Percentiles rank a stretch among this genome's conserved stretches.
Evolutionary conservation across 1,140 invertebrate genomes (phyloP).

Genomic region (Lasioglossum baleicum): DNA sequence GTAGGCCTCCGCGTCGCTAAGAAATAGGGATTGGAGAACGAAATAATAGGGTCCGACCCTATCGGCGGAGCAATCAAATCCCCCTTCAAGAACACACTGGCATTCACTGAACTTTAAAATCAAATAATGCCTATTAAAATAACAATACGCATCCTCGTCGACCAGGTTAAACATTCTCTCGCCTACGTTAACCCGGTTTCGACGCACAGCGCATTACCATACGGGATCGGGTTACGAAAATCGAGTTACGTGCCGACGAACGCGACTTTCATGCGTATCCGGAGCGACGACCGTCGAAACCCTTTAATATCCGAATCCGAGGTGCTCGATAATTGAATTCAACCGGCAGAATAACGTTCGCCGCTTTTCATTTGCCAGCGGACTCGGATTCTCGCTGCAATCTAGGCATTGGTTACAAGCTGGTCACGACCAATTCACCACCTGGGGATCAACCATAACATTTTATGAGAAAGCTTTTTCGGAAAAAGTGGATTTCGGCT

Average conservation of each 20-base stretch:
- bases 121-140: slow-evolving; percentile 81
- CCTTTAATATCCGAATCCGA: slow-evolving; percentile 62
- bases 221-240: slow-evolving; percentile 80
- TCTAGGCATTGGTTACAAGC: background rate
- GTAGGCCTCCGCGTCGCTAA: slow-evolving; percentile 43
- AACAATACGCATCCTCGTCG: slow-evolving; percentile 76
- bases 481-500: too few species aligned
- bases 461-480: too few species aligned
- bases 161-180: slow-evolving; percentile 80
- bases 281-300: slow-evolving; percentile 13
- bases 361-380: background rate
- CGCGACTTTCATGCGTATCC: slow-evolving; percentile 65
- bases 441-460: too few species aligned
- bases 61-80: slow-evolving; percentile 78
- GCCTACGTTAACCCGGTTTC: slow-evolving; percentile 62
- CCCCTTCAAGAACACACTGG: slow-evolving; percentile 75
- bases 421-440: too few species aligned
- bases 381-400: background rate
- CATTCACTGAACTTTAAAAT: slow-evolving; percentile 81
- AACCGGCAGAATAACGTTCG: background rate
- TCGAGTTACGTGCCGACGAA: slow-evolving; percentile 73
- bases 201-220: slow-evolving; percentile 72
- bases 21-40: slow-evolving; percentile 67
- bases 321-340: slow-evolving; percentile 35
- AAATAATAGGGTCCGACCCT: slow-evolving; percentile 78